phyloP scores from a whole-genome alignment of 2,797 vertebrate species.

The Pterois miles region DNA sequence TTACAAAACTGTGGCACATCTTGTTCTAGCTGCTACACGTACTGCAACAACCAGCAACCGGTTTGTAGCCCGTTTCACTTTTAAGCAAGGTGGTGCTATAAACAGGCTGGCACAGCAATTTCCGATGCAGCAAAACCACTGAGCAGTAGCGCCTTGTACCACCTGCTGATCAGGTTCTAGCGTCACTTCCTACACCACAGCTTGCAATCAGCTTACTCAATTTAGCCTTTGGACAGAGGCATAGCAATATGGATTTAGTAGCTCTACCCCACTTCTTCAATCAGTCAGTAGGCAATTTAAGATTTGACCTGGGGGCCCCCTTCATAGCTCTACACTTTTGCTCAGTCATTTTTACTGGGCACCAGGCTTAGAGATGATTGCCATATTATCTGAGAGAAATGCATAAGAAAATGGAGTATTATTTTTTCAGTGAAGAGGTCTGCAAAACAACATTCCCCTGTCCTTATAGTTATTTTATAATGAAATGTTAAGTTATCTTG shows the following conservation, averaged over 20 bases:
- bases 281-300: conserved; percentile 33
- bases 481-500: conserved; percentile 9
- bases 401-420: conserved; percentile 9
- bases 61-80: conserved; percentile 17
- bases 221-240: conserved; percentile 41
- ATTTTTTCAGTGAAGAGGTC: conserved; percentile 20
- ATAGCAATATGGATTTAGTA: conserved; percentile 20
- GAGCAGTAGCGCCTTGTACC: neutral
- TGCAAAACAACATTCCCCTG: neutral
- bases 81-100: neutral
- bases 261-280: conserved; percentile 32
- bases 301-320: neutral
- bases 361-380: conserved; percentile 10
- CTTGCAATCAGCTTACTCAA: conserved; percentile 34
- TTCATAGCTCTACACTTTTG: neutral
- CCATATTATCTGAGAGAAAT: conserved; percentile 29
- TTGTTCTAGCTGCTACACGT: neutral
- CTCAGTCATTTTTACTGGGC: neutral
- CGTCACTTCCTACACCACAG: conserved; percentile 24
- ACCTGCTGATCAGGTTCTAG: conserved; percentile 26
- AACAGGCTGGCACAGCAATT: conserved; percentile 24
- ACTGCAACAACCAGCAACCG: neutral
- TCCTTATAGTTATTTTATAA: conserved; percentile 14
- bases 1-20: conserved; percentile 8
- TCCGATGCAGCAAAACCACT: conserved; percentile 12